A percentile compares a stretch with the other conserved stretches of the same genome.
phyloP scores from a whole-genome alignment of 2,113 vertebrate species.

The Motacilla tschutschensis region DNA sequence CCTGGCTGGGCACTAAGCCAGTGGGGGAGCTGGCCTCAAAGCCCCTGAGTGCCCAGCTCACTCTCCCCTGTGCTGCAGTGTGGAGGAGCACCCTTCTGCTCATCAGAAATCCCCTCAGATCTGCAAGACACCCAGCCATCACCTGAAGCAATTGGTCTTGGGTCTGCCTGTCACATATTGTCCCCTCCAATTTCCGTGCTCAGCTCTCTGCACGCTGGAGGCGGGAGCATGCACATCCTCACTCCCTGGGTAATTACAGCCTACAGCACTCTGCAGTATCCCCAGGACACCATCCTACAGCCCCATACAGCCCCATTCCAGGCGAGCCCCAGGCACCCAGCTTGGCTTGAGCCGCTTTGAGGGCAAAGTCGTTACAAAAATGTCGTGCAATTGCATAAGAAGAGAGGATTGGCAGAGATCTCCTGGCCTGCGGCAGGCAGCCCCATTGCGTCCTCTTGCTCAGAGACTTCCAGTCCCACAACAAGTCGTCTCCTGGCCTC shows the following conservation, averaged over 20 bases:
- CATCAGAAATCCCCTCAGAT: neutral
- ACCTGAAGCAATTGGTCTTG: neutral
- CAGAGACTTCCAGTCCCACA: neutral
- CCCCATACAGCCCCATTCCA: neutral
- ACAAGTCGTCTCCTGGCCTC: neutral
- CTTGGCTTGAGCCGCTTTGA: neutral
- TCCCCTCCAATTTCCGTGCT: neutral
- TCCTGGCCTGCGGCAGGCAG: neutral
- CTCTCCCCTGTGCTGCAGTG: neutral
- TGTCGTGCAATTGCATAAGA: neutral
- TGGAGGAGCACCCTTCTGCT: neutral
- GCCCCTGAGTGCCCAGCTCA: neutral
- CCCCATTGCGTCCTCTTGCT: neutral
- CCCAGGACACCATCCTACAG: neutral
- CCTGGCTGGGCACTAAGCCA: neutral
- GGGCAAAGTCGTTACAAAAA: neutral
- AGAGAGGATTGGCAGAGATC: neutral
- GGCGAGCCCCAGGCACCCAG: neutral
- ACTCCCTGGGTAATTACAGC: neutral
- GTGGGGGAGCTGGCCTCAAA: neutral
- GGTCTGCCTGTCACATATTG: neutral
- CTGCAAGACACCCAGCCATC: neutral
- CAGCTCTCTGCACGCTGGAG: neutral
- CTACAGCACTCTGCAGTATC: neutral
- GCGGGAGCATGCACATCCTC: neutral